Percentiles rank a stretch among this genome's conserved stretches.
Conservation (phyloP, 1,140 invertebrate species). For the Sitodiplosis mosellana region DNA sequence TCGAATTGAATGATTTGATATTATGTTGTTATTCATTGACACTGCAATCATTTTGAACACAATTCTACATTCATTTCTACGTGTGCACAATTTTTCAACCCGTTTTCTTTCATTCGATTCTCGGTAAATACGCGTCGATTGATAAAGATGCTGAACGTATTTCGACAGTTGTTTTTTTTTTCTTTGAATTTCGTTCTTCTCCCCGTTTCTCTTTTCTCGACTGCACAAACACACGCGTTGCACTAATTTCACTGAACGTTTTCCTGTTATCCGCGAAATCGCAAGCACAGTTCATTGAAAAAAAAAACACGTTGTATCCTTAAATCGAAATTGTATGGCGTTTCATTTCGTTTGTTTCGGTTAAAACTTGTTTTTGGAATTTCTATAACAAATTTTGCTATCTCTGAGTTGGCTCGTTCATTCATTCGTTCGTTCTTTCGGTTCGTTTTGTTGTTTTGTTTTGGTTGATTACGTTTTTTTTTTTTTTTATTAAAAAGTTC, state of each 20-base stretch:
- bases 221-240: background rate
- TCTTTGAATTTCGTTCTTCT: too few relatives aligned
- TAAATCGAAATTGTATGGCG: background rate
- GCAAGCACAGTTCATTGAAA: too few relatives aligned
- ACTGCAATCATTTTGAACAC: background rate
- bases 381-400: background rate
- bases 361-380: background rate
- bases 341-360: background rate
- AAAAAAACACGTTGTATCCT: background rate
- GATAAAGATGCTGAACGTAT: background rate
- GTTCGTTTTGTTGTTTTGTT: background rate
- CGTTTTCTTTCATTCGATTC: background rate
- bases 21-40: background rate
- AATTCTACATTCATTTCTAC: background rate
- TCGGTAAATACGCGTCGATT: background rate
- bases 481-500: background rate
- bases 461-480: background rate
- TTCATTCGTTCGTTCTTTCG: background rate
- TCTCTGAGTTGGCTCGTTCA: background rate
- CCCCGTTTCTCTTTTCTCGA: background rate
- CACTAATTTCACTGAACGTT: background rate
- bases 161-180: background rate
- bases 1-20: conserved; percentile 1
- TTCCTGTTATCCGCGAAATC: background rate
- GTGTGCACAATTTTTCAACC: background rate